Percentiles rank a stretch among this genome's conserved stretches.
Conservation (phyloP, 2,888 invertebrate genomes). For the Ypsolopha sequella region DNA sequence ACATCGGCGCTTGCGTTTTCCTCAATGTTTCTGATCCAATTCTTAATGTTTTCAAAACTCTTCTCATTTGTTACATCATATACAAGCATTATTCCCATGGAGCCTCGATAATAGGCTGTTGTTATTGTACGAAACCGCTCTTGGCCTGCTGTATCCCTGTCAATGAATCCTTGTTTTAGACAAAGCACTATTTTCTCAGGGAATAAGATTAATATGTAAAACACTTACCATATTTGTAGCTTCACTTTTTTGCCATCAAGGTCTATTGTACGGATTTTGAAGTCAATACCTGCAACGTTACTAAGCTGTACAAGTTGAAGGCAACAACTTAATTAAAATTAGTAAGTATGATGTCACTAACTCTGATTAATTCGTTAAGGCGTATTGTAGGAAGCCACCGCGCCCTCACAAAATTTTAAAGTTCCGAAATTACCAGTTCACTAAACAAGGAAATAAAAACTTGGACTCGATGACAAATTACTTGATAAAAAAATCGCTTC, state of each 20-base stretch:
- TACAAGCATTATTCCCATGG: conserved; percentile 99
- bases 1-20: conserved; percentile 99
- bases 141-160: conserved; percentile 98
- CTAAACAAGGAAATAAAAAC: conserved; percentile 42
- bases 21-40: conserved; percentile 99
- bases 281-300: conserved; percentile 91
- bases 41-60: conserved; percentile 98
- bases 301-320: conserved; percentile 20
- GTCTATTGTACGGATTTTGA: conserved; percentile 99
- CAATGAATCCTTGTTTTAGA: conserved; percentile 9
- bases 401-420: conserved; percentile 27
- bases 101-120: conserved; percentile 99
- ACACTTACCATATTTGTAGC: conserved; percentile 95
- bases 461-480: conserved; percentile 45
- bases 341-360: conserved; percentile 64
- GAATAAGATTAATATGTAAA: no score
- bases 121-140: conserved; percentile 99
- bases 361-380: conserved; percentile 51
- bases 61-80: conserved; percentile 99
- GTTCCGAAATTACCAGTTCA: conserved; percentile 5
- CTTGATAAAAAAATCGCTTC: conserved; percentile 45
- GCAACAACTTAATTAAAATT: conserved; percentile 51
- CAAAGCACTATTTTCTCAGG: no score
- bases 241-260: conserved; percentile 98
- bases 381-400: conserved; percentile 34